A percentile compares a stretch with the other conserved stretches of the same genome.
These are phyloP conservation scores for Hoplostethus atlanticus DNA, from an alignment of 2,797 vertebrate genomes.

Conservation along the genomic window DNA sequence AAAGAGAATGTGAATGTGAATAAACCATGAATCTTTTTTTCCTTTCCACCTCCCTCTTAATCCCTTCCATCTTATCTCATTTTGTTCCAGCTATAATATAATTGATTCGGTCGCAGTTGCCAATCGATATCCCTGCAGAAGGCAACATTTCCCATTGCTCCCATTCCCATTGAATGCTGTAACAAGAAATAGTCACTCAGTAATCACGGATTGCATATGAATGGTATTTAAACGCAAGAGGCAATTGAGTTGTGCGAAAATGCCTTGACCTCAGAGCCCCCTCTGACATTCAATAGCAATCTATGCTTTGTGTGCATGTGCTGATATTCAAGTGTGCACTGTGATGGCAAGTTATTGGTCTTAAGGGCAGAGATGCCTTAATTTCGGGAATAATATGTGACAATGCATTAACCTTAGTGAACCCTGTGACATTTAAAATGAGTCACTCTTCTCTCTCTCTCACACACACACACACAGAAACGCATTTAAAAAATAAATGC, in stretches of 20 bases:
- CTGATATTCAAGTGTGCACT: conserved; percentile 21
- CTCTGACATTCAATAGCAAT: conserved; percentile 48
- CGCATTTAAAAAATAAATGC: background rate
- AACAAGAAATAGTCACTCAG: too few species aligned
- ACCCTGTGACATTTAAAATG: conserved; percentile 61
- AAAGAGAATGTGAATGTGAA: conserved; percentile 15
- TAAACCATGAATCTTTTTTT: conserved; percentile 3
- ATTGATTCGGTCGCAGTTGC: too few species aligned
- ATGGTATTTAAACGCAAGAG: background rate
- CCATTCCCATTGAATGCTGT: too few species aligned
- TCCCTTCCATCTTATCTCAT: too few species aligned
- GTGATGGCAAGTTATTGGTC: conserved; percentile 22
- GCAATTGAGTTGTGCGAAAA: conserved; percentile 31
- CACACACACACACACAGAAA: background rate
- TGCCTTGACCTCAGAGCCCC: background rate
- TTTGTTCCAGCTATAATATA: too few species aligned
- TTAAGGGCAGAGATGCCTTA: conserved; percentile 40
- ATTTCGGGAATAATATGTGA: conserved; percentile 60
- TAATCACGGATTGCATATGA: too few species aligned
- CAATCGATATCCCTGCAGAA: too few species aligned
- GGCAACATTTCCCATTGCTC: too few species aligned
- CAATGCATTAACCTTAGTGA: conserved; percentile 54
- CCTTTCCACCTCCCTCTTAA: background rate
- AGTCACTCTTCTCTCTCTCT: conserved; percentile 29
- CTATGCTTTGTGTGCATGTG: background rate